These are phyloP conservation scores for Melanotaenia parkinsoni DNA, from an alignment of 2,797 vertebrate genomes.

Conservation along the genomic window DNA sequence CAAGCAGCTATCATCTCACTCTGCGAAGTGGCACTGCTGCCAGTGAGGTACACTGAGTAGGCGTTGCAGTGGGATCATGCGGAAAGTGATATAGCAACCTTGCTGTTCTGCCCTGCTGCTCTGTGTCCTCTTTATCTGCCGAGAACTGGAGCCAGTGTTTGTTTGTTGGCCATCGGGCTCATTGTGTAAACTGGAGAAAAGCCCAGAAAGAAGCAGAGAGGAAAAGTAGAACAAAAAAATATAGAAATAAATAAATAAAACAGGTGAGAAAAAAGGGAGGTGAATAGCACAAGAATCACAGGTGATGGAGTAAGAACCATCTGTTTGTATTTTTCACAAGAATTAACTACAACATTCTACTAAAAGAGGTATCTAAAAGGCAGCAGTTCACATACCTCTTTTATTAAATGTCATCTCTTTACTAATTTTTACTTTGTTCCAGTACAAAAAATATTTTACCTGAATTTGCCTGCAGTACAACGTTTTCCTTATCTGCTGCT, in stretches of 20 bases:
- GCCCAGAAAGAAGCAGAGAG: slow-evolving; percentile 57
- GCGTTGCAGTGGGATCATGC: slow-evolving; percentile 66
- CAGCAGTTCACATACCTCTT: neutral
- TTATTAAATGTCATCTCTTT: neutral
- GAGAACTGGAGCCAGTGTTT: slow-evolving; percentile 60
- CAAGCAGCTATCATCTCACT: slow-evolving; percentile 30
- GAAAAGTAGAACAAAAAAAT: slow-evolving; percentile 3
- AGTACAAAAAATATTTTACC: neutral
- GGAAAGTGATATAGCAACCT: slow-evolving; percentile 65
- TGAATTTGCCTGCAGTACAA: neutral
- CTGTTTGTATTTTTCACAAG: slow-evolving; percentile 38
- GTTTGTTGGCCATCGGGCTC: slow-evolving; percentile 62
- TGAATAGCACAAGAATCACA: slow-evolving; percentile 22
- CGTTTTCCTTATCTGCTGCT: neutral
- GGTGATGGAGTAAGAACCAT: slow-evolving; percentile 40
- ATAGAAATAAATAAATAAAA: slow-evolving; percentile 1
- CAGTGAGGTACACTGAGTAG: slow-evolving; percentile 57
- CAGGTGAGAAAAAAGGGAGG: slow-evolving; percentile 16
- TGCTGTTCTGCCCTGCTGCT: slow-evolving; percentile 72
- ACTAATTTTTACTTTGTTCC: neutral
- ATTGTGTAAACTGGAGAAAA: slow-evolving; percentile 62
- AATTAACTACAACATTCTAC: slow-evolving; percentile 21
- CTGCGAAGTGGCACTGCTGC: slow-evolving; percentile 30
- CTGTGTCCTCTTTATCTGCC: slow-evolving; percentile 58
- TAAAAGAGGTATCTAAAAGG: neutral